Conservation (phyloP, 1,140 invertebrate species). For the Kradibia gibbosae region DNA sequence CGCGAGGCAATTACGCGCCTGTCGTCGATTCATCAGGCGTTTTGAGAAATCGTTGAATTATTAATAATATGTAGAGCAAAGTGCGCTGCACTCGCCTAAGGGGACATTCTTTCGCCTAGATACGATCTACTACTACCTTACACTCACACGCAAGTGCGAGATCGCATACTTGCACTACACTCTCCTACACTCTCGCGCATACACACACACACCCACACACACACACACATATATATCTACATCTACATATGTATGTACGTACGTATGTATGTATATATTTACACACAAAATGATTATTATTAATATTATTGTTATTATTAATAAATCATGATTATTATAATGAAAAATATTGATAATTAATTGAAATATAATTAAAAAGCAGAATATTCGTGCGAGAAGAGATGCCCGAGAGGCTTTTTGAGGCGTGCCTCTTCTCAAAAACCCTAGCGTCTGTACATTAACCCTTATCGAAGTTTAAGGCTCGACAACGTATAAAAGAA, state of each 20-base stretch:
- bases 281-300: constrained; percentile 47
- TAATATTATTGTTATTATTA: constrained; percentile 45
- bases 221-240: not conserved
- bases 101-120: not conserved
- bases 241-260: not conserved
- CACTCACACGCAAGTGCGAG: constrained; percentile 37
- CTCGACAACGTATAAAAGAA: constrained; percentile 17
- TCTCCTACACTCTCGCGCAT: not conserved
- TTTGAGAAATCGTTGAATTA: not conserved
- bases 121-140: constrained; percentile 45
- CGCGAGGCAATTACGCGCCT: no score
- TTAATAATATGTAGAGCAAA: not conserved
- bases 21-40: not conserved
- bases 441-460: constrained; percentile 34
- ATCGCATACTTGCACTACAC: constrained; percentile 31
- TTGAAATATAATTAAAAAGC: constrained; percentile 38
- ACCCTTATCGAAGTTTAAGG: constrained; percentile 33
- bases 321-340: constrained; percentile 38
- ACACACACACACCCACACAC: not conserved
- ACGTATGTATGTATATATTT: constrained; percentile 47
- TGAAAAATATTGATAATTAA: constrained; percentile 40
- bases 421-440: not conserved
- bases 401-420: not conserved
- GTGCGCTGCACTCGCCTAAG: not conserved
- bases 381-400: not conserved